Base-by-base conservation (phyloP, 1,140 invertebrate genomes). In the Gonatopus flavifemur region DNA sequence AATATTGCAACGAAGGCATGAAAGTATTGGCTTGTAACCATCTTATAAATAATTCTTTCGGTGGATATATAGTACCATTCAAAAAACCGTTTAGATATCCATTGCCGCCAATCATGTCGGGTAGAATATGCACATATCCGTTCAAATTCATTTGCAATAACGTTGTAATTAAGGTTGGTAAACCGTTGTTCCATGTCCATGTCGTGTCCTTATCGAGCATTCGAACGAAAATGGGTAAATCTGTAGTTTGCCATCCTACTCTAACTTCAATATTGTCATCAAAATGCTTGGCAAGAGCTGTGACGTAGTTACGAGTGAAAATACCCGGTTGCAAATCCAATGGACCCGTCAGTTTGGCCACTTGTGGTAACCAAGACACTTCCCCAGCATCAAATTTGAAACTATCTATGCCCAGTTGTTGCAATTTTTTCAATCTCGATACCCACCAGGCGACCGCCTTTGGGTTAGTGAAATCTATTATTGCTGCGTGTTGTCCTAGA, bases 301-400 rank as follows among this genome's bases (percentile, higher is more conserved):
- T 78, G 0, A 88, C 81, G 59, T 90, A 93, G 22, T 82, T 81
- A 1, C 76, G 78, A 0, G 85, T 85, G 22, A 84, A 85, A 6
- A 84, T 74, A 13, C 82, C 82, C 0, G 87, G 87, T 24, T 85
- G 81, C 9, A 73, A 47, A 21, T 82, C 67, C 2, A 64, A 32
- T 28, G 79, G 61, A 0, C 77, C 76, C 56, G 70, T 77, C 2
- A 84, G 62, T 2, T 74, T 62, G 1, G 83, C 66, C 57, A 81
- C 65, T 67, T 82, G 72, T 57, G 84, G 85, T 16, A 83, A 58
- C 78, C 80, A 87, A 40, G 81, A 82, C 43, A 74, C 77, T 75
- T 95, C 91, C 12, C 94, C 94, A 9, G 92, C 94, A 72, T 97
- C 95, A 66, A 96, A 96, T 70, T 97, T 97, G 53, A 94, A 93